phyloP scores from a whole-genome alignment of 2,888 invertebrate genomes.

The Caenorhabditis drosophilae region DNA sequence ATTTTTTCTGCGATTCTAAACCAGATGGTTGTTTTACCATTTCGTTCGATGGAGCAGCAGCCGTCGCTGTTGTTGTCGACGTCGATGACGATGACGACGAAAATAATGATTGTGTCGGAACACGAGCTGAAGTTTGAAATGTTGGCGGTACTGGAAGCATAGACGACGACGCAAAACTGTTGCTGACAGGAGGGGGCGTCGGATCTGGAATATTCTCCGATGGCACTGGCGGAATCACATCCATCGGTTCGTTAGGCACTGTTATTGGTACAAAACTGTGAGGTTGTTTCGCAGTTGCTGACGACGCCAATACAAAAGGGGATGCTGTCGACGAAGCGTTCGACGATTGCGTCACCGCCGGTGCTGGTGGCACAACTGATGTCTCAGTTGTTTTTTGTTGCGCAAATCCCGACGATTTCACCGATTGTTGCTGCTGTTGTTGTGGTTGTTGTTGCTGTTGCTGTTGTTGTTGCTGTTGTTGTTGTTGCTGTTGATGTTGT shows the following conservation, averaged over 20 bases:
- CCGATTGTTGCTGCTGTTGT: too few species aligned
- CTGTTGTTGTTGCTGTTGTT: too few species aligned
- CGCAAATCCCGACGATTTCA: slow-evolving; percentile 5
- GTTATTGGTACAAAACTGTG: slow-evolving; percentile 9
- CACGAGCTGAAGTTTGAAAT: slow-evolving; percentile 29
- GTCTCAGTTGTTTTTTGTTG: too few species aligned
- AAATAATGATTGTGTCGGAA: slow-evolving; percentile 32
- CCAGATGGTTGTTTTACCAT: too few species aligned
- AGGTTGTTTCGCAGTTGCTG: neutral
- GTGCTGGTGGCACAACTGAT: slow-evolving; percentile 30
- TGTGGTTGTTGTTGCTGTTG: too few species aligned
- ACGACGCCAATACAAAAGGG: too few species aligned
- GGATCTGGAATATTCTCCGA: slow-evolving; percentile 34
- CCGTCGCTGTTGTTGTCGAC: slow-evolving; percentile 9
- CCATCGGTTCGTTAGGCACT: slow-evolving; percentile 26
- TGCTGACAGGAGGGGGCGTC: slow-evolving; percentile 17
- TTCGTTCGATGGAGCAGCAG: neutral
- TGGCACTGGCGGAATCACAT: slow-evolving; percentile 35
- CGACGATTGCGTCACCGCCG: slow-evolving; percentile 7
- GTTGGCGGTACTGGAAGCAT: slow-evolving; percentile 21
- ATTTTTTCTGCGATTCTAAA: slow-evolving; percentile 17
- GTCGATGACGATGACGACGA: slow-evolving; percentile 17
- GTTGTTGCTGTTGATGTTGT: too few species aligned
- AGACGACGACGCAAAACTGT: slow-evolving; percentile 1
- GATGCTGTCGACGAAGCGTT: neutral